Conservation (phyloP, 2,888 invertebrate genomes). For the Cheilosia variabilis region DNA sequence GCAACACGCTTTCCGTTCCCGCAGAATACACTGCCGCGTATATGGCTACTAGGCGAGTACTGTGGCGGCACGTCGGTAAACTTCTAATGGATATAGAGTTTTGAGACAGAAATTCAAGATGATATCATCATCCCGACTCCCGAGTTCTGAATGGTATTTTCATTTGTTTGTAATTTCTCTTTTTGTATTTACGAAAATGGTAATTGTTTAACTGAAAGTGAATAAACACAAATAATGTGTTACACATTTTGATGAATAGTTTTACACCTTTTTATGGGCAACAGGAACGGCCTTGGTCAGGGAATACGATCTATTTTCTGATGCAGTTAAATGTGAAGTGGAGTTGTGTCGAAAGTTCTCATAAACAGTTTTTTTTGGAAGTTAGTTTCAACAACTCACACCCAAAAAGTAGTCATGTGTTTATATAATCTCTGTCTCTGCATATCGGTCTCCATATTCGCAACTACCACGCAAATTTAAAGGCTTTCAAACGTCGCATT, state of each 20-base stretch:
- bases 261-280: slow-evolving; percentile 35
- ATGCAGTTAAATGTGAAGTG: neutral
- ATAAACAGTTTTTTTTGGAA: no score
- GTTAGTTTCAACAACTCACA: no score
- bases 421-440: no score
- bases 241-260: neutral
- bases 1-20: slow-evolving; percentile 28
- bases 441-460: no score
- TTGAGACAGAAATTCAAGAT: slow-evolving; percentile 63
- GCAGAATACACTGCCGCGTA: neutral
- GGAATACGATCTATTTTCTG: slow-evolving; percentile 29
- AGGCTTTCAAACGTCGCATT: no score
- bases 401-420: no score
- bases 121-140: slow-evolving; percentile 64
- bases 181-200: slow-evolving; percentile 54
- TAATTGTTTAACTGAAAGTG: slow-evolving; percentile 69
- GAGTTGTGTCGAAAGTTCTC: neutral
- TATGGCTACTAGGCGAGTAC: neutral
- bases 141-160: slow-evolving; percentile 36
- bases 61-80: slow-evolving; percentile 52
- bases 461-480: no score
- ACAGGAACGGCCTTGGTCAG: slow-evolving; percentile 35
- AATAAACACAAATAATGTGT: neutral
- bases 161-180: slow-evolving; percentile 16
- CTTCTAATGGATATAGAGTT: slow-evolving; percentile 55